Conservation (phyloP, 2,113 vertebrate species). For the Percina caprodes region DNA sequence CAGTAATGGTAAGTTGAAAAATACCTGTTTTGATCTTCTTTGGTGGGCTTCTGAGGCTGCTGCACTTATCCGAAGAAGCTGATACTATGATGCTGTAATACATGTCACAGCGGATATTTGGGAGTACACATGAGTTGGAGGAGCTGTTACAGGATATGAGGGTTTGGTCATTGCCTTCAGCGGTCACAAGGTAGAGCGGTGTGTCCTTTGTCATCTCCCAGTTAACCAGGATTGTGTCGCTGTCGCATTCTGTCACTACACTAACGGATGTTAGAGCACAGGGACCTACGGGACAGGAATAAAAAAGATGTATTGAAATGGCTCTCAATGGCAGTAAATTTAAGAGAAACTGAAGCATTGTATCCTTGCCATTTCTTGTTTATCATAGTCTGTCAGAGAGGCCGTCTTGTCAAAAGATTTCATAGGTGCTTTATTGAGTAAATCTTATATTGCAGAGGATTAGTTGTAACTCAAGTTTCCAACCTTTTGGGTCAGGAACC, state of each 20-base stretch:
- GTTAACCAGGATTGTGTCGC: constrained; percentile 70
- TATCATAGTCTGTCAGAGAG: background rate
- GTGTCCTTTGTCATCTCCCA: constrained; percentile 71
- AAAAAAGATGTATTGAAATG: background rate
- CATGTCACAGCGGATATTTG: constrained; percentile 67
- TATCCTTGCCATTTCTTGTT: background rate
- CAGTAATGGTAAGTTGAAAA: background rate
- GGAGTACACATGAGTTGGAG: constrained; percentile 72
- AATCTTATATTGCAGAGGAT: background rate
- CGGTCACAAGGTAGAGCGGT: constrained; percentile 77
- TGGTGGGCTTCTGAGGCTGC: constrained; percentile 80
- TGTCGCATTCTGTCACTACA: constrained; percentile 70
- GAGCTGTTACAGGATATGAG: constrained; percentile 77
- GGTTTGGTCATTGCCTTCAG: constrained; percentile 74
- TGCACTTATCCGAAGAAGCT: constrained; percentile 82
- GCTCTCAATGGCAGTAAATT: background rate
- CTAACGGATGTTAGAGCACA: constrained; percentile 76
- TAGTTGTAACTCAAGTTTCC: background rate
- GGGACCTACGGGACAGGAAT: constrained; percentile 71
- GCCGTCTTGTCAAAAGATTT: background rate
- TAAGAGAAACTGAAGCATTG: background rate
- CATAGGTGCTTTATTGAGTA: background rate
- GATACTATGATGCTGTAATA: constrained; percentile 82
- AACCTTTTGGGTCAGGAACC: background rate
- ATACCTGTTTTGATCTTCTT: constrained; percentile 80